Evolutionary conservation across 1,140 invertebrate species (phyloP).

Genomic region (Chionoecetes opilio): DNA sequence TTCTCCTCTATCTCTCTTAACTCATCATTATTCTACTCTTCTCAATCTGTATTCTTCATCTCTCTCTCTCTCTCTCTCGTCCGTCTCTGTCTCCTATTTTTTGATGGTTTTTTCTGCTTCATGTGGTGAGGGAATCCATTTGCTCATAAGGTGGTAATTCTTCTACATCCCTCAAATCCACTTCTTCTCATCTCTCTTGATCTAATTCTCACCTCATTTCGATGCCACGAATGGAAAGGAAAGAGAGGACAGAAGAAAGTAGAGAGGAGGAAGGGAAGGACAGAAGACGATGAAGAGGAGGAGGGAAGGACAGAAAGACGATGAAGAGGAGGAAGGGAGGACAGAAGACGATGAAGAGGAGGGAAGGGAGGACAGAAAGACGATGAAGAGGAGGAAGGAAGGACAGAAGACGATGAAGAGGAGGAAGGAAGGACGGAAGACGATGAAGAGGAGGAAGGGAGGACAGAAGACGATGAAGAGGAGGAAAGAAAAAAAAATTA

Average conservation of each 20-base stretch:
- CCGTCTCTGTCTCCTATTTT: not conserved
- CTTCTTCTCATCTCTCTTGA: slow-evolving; percentile 17
- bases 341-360: no score
- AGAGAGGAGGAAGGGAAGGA: no score
- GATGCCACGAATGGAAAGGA: not conserved
- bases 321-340: not conserved
- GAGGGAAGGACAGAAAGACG: no score
- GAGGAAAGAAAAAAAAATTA: no score
- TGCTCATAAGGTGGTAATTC: not conserved
- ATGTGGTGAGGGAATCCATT: not conserved
- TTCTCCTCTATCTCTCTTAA: no score
- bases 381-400: no score
- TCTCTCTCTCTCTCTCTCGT: not conserved
- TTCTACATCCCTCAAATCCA: not conserved
- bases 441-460: not conserved
- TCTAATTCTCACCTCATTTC: slow-evolving; percentile 9
- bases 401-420: not conserved
- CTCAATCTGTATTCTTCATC: not conserved
- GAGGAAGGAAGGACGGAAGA: not conserved
- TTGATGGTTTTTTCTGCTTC: not conserved
- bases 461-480: no score
- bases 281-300: no score
- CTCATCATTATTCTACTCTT: no score
- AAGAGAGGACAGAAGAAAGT: no score
- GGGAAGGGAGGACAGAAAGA: not conserved